These are phyloP conservation scores for Xenopus petersii DNA, from an alignment of 2,797 vertebrate genomes.

Conservation along the genomic window DNA sequence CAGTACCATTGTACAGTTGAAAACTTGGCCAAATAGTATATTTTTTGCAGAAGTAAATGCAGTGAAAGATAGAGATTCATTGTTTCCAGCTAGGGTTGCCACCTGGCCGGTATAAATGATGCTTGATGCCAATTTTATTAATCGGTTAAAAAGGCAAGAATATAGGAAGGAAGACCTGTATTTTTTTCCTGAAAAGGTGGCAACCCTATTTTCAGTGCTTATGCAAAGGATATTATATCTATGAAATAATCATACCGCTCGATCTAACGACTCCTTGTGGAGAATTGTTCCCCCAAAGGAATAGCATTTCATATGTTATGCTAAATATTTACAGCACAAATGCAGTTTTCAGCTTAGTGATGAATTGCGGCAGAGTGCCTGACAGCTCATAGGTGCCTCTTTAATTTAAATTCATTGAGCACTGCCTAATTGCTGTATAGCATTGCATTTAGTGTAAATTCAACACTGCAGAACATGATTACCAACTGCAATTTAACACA, in stretches of 20 bases:
- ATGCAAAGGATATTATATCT: background rate
- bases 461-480: slow-evolving; percentile 11
- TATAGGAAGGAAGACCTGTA: too few relatives aligned
- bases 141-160: too few relatives aligned
- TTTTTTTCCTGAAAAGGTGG: too few relatives aligned
- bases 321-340: slow-evolving; percentile 4
- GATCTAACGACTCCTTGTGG: background rate
- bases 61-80: too few relatives aligned
- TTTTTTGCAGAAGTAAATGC: too few relatives aligned
- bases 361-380: slow-evolving; percentile 5
- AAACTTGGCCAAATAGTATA: too few relatives aligned
- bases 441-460: slow-evolving; percentile 26
- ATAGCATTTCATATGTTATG: background rate
- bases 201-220: too few relatives aligned
- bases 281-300: background rate
- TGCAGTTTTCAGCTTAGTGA: background rate
- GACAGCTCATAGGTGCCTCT: slow-evolving; percentile 11
- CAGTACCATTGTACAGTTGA: too few relatives aligned
- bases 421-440: slow-evolving; percentile 19
- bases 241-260: background rate
- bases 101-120: too few relatives aligned
- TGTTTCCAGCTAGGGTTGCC: too few relatives aligned
- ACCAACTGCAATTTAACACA: slow-evolving; percentile 19
- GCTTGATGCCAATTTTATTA: too few relatives aligned
- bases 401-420: slow-evolving; percentile 29